Evolutionary conservation across 2,888 invertebrate genomes (phyloP).

Genomic region (Aporophyla nigra): DNA sequence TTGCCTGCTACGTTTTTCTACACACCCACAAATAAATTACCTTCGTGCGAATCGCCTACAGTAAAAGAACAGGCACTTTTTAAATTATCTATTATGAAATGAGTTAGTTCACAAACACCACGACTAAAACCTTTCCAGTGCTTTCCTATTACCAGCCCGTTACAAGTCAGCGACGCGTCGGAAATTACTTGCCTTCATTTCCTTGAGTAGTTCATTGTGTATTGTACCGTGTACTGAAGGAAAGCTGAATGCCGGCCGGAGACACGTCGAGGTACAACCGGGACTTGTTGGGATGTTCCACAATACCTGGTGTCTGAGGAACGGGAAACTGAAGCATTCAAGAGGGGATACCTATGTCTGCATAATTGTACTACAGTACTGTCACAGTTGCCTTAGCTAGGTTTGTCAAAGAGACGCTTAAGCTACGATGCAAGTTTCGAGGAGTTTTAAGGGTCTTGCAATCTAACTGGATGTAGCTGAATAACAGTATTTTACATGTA

Average conservation of each 20-base stretch:
- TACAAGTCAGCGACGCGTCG: constrained; percentile 14
- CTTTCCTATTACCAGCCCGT: background rate
- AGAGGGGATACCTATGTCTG: background rate
- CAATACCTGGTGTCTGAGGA: background rate
- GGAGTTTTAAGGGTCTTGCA: too few relatives aligned
- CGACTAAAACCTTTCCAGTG: background rate
- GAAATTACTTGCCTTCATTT: constrained; percentile 38
- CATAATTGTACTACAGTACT: background rate
- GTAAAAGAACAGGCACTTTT: too few relatives aligned
- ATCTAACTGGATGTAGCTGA: too few relatives aligned
- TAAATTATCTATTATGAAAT: background rate
- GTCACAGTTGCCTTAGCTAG: background rate
- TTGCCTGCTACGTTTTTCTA: too few relatives aligned
- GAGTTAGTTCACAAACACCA: background rate
- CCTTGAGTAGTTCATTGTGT: constrained; percentile 49
- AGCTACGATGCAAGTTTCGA: too few relatives aligned
- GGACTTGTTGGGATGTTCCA: background rate
- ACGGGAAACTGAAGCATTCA: background rate
- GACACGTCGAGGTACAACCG: background rate
- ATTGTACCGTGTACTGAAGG: constrained; percentile 13
- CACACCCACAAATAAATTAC: too few relatives aligned
- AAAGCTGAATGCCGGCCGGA: constrained; percentile 18
- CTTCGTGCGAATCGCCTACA: too few relatives aligned
- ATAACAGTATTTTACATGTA: too few relatives aligned
- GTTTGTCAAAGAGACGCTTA: background rate